Percentiles rank a stretch among this genome's conserved stretches.
These are phyloP conservation scores for Oscheius myriophilus DNA, from an alignment of 2,888 invertebrate genomes.

Conservation along the genomic window DNA sequence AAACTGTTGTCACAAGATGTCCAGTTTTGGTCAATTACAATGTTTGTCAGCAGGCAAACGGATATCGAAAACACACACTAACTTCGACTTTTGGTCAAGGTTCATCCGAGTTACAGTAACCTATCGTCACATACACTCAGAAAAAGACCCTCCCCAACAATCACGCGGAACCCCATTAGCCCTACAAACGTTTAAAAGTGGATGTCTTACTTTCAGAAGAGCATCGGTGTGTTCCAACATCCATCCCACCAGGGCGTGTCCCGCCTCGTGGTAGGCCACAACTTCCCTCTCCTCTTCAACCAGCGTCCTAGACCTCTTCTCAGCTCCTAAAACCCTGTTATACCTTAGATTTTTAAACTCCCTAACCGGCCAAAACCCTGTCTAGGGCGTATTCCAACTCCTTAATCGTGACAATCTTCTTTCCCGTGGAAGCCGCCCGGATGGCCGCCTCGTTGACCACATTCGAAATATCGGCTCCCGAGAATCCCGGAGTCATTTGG, in stretches of 20 bases:
- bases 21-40: no score
- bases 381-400: constrained; percentile 95
- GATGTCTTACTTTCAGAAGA: constrained; percentile 86
- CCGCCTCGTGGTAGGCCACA: constrained; percentile 81
- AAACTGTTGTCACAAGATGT: no score
- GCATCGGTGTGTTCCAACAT: constrained; percentile 91
- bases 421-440: constrained; percentile 84
- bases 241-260: constrained; percentile 96
- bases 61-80: no score
- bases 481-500: constrained; percentile 90
- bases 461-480: constrained; percentile 97
- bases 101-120: no score
- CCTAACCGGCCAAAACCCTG: constrained; percentile 83
- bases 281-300: constrained; percentile 71
- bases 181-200: no score
- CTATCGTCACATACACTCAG: no score
- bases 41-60: no score
- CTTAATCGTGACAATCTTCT: constrained; percentile 76
- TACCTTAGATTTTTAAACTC: neutral
- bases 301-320: constrained; percentile 62
- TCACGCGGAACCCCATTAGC: no score
- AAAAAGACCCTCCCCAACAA: no score
- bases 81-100: no score
- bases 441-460: constrained; percentile 97
- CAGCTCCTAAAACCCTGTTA: constrained; percentile 53